Evolutionary conservation across 2,888 invertebrate species (phyloP).

Genomic region (Linnaemya tessellans): DNA sequence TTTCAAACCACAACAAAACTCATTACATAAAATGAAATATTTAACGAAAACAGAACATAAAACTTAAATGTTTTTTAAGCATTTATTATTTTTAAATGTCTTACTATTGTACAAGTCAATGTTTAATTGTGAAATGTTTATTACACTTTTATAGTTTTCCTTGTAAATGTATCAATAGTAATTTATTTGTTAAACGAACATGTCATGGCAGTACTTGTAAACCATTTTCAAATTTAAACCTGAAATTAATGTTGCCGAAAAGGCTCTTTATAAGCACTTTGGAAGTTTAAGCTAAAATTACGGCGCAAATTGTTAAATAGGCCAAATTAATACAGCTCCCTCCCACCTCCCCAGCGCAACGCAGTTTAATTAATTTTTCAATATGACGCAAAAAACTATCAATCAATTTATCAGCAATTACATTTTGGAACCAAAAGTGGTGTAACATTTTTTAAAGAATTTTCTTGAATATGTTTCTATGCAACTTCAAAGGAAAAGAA

Average conservation of each 20-base stretch:
- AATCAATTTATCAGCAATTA: too few relatives aligned
- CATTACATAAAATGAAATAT: conserved; percentile 79
- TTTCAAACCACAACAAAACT: conserved; percentile 57
- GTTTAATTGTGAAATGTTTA: conserved; percentile 56
- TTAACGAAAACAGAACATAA: conserved; percentile 77
- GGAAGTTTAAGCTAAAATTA: not conserved
- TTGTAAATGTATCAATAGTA: conserved; percentile 24
- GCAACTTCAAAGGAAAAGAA: too few relatives aligned
- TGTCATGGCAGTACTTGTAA: conserved; percentile 15
- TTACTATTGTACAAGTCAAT: conserved; percentile 9
- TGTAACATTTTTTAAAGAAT: too few relatives aligned
- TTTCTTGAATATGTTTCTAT: too few relatives aligned
- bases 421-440: too few relatives aligned
- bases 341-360: too few relatives aligned
- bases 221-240: not conserved
- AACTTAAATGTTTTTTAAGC: conserved; percentile 35
- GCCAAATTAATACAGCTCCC: not conserved
- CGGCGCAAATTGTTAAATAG: not conserved
- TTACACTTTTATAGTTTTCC: conserved; percentile 26
- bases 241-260: not conserved
- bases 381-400: too few relatives aligned
- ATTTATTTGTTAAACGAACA: conserved; percentile 1
- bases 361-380: too few relatives aligned
- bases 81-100: not conserved
- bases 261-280: not conserved